A percentile compares a stretch with the other conserved stretches of the same genome.
Evolutionary conservation across 2,888 invertebrate species (phyloP).

Genomic region (Pachydiplax longipennis): DNA sequence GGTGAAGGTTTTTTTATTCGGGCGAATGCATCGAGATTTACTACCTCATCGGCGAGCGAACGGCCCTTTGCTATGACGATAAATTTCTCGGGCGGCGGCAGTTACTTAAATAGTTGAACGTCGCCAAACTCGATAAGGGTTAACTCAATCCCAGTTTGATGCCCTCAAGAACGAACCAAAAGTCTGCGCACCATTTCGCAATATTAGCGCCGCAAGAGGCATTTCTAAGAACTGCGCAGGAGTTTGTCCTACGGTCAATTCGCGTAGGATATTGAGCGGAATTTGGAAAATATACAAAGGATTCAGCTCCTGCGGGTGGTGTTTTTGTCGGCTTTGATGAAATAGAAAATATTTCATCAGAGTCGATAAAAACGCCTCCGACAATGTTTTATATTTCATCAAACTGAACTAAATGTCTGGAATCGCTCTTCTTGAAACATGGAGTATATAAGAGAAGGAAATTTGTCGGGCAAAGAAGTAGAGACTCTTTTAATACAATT

Average conservation of each 20-base stretch:
- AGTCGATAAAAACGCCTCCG: no score
- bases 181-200: not conserved
- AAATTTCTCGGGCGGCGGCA: not conserved
- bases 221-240: not conserved
- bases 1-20: not conserved
- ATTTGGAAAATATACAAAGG: no score
- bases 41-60: not conserved
- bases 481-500: no score
- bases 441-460: no score
- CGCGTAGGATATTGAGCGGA: not conserved
- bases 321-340: no score
- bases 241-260: not conserved
- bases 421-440: no score
- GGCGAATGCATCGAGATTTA: not conserved
- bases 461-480: no score
- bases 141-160: constrained; percentile 10
- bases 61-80: not conserved
- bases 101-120: constrained; percentile 33
- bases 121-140: constrained; percentile 9
- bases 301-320: no score
- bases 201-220: not conserved
- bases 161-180: not conserved
- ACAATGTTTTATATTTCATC: no score
- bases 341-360: no score
- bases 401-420: no score